Base-by-base conservation (phyloP, 2,888 invertebrate species). In the Trichacis sp. region DNA sequence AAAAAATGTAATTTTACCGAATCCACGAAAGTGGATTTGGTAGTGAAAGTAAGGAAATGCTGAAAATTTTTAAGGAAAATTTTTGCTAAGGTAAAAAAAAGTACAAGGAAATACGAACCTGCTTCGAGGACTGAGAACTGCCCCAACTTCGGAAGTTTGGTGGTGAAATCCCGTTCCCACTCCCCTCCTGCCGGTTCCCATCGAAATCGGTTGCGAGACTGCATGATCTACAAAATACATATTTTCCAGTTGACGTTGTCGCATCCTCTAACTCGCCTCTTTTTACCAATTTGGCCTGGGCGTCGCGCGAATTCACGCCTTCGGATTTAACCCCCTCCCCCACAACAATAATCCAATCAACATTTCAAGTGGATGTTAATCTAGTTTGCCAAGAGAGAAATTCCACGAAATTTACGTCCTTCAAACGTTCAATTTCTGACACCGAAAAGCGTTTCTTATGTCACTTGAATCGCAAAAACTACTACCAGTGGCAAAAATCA, bases 101-200 rank as follows among this genome's bases (percentile, higher is more conserved):
- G 9, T 48, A 24, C 17, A 43, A 51, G 15, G 20, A 64, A 60
- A 63, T 56, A 53, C 59, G 14, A 59, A 83, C 84, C 84, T 84
- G 83, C 84, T 83, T 74, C 84, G 78, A 17, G 84, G 84, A 69
- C 84, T 84, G 64, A 84, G 84, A 60, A 84, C 83, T 17, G 84
- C 78, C 36, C 83, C 83, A 58, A 83, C 82, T 73, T 84, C 84
- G 47, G 84, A 81, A 29, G 84, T 78, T 71, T 84, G 84, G 73
- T 82, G 82, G 65, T 83, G 83, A 71, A 81, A 83, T 69, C 84
- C 83, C 20, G 89, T 88, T 61, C 90, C 91, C 53, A 87, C 88
- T 46, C 86, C 85, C 48, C 88, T 87, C 68, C 94, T 89, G 59
- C 93, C 90, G 49, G 92, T 90, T 72, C 91, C 89, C 91, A 95